A percentile compares a stretch with the other conserved stretches of the same genome.
Evolutionary conservation across 2,797 vertebrate genomes (phyloP).

Genomic region (Pangasius mekongensis): DNA sequence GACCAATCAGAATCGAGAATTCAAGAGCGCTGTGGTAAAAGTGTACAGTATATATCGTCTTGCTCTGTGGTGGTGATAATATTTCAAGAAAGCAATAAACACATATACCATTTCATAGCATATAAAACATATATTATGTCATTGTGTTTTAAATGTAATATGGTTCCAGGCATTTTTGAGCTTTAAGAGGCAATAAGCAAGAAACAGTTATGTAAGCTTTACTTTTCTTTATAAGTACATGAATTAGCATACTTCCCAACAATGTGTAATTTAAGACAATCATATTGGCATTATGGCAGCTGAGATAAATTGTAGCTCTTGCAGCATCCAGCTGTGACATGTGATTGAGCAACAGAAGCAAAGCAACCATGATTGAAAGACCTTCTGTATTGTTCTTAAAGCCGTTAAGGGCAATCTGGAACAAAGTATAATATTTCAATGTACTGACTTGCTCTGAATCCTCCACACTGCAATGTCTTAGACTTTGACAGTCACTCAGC

Average conservation of each 20-base stretch:
- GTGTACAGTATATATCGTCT: background rate
- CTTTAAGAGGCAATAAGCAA: background rate
- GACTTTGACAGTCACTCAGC: background rate
- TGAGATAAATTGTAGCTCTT: background rate
- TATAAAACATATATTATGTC: too few species aligned
- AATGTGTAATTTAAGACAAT: conserved; percentile 7
- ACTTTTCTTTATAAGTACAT: conserved; percentile 12
- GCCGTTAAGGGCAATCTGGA: background rate
- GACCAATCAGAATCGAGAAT: background rate
- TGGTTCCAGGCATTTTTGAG: background rate
- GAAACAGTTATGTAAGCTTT: background rate
- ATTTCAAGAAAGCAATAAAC: background rate
- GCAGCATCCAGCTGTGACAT: background rate
- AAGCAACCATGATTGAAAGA: background rate
- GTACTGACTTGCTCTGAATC: background rate
- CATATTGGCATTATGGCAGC: background rate
- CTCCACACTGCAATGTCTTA: background rate
- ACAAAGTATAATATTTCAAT: background rate
- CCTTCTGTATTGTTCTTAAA: conserved; percentile 2
- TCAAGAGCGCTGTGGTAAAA: too few species aligned
- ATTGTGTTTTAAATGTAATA: background rate
- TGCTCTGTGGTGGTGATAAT: background rate
- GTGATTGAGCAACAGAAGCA: conserved; percentile 5
- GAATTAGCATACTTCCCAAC: background rate
- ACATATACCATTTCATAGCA: too few species aligned